Base-by-base conservation (phyloP, 2,113 vertebrate species). In the Catharus minimus region DNA sequence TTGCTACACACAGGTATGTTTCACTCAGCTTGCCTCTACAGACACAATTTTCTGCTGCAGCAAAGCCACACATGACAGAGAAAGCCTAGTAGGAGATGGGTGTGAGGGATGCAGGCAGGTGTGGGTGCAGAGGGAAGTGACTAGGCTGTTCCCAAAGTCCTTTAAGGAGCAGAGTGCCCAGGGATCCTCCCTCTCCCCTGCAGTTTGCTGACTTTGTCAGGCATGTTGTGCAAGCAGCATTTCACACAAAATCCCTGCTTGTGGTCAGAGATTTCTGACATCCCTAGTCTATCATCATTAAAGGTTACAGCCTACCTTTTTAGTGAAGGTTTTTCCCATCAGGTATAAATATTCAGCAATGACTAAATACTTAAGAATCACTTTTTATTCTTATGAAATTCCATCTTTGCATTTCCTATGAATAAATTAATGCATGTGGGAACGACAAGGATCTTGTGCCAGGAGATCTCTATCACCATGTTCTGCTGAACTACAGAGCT, bases 1-100 rank as follows among this genome's bases (percentile, higher is more conserved):
- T 77, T 49, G 32, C 11, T 46, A 15, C 0, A 0, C 39, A 43
- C 46, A 26, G 16, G 21, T 67, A 16, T 0, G 0, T 60, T 88
- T 85, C 32, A 28, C 26, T 67, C 5, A 1, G 10, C 28, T 49
- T 60, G 16, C 36, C 21, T 71, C 49, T 47, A 27, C 13, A n/a
- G 18, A 1, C 9, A 67, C 90, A 28, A 30, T n/a, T 10, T 60
- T 75, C 22, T 86, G 41, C 57, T 75, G 46, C 71, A 47, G 44
- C 32, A 0, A 15, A 69, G 26, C 4, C 17, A 19, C 66, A 36
- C 6, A 7, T 0, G 0, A n/a, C 27, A 62, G 33, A 69, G 32
- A n/a, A 62, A 82, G 36, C 10, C 0, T 3, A 13, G n/a, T 33
- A 8, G 27, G 64, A 64, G 23, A 58, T 32, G 21, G 13, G 24